These are phyloP conservation scores for Siniperca scherzeri DNA, from an alignment of 2,797 vertebrate genomes.

Conservation along the genomic window DNA sequence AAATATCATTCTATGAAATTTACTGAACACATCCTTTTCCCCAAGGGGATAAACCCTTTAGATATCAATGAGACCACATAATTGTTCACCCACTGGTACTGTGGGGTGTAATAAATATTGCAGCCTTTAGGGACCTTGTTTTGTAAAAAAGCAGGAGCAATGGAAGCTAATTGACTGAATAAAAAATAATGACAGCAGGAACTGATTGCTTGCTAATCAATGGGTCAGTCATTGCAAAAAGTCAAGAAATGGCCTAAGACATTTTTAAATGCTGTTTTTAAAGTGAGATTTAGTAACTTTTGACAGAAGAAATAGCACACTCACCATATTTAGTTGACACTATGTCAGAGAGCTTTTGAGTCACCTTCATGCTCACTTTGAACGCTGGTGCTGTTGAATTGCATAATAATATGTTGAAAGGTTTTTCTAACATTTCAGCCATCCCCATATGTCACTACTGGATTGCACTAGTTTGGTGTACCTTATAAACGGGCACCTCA, in stretches of 20 bases:
- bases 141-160: neutral
- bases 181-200: neutral
- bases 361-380: neutral
- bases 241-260: neutral
- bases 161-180: neutral
- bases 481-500: neutral
- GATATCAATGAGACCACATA: neutral
- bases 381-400: neutral
- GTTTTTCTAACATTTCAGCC: neutral
- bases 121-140: neutral
- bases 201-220: neutral
- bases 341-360: conserved; percentile 8
- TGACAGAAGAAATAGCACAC: neutral
- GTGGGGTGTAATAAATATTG: neutral
- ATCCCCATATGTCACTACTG: neutral
- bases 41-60: neutral
- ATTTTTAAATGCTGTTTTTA: neutral
- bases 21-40: neutral
- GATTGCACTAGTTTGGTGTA: neutral
- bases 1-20: neutral
- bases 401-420: neutral
- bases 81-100: neutral
- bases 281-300: neutral
- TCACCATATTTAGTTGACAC: conserved; percentile 15
- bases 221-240: neutral